Evolutionary conservation across 2,113 vertebrate genomes (phyloP), one percentile per base, ranked within the genome.

Genomic region (Aspidoscelis tigris): DNA sequence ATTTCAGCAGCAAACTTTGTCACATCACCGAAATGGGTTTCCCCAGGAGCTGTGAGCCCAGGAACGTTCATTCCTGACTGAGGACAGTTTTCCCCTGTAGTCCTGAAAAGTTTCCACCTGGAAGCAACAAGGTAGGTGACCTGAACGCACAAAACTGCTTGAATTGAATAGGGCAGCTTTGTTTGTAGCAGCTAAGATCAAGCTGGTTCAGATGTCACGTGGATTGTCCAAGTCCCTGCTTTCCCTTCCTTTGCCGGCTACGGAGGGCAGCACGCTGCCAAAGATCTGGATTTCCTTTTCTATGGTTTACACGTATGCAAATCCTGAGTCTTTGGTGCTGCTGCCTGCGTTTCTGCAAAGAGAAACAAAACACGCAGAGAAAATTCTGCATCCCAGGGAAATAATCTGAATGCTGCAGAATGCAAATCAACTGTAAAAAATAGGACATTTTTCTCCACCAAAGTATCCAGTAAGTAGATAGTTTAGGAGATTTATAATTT

Each of bases 251-350:
- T 9, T 89, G 76, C 78, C 88, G 39, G 78, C 88, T 80, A 90
- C 76, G 87, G 87, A 76, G 72, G 89, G 58, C 75, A 26, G 83
- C 75, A 44, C 20, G 73, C 5, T 89, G 88, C 84, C 80, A 89
- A 86, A 89, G 90, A 92, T 89, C 87, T 87, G 86, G 89, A 80
- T 81, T 75, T 80, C 85, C 84, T 88, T 80, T 80, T 92, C 87
- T 84, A 79, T 0, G 87, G 87, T 92, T 89, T 89, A 88, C 86
- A 75, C 86, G 89, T 82, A 43, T 50, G 88, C 83, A 50, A 76
- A 61, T 89, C 5, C 2, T 90, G 88, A 65, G 79, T 84, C 76
- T 81, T 87, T 86, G 90, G 90, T 88, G 87, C 88, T 86, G 90
- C 90, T 88, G 86, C 87, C 86, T 89, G 74, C 82, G 80, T 92